phyloP scores from a whole-genome alignment of 2,113 vertebrate genomes.

The Grallaria varia region DNA sequence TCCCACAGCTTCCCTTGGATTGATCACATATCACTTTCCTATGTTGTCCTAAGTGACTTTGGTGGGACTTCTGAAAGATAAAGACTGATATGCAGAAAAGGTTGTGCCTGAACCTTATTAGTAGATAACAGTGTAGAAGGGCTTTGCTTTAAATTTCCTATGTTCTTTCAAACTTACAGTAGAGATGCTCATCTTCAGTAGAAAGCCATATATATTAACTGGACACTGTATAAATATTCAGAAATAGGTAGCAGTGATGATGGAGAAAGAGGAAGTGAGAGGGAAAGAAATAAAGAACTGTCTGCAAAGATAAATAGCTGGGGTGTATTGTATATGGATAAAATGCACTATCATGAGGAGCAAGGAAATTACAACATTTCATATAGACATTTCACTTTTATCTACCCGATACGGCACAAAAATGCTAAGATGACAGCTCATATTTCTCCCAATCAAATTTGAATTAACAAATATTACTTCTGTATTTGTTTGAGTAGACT shows the following conservation, averaged over 20 bases:
- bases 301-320: not conserved
- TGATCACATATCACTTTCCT: not conserved
- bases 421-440: not conserved
- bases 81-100: not conserved
- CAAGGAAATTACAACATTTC: not conserved
- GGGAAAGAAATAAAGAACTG: not conserved
- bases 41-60: not conserved
- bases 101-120: not conserved
- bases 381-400: not conserved
- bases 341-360: not conserved
- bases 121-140: not conserved
- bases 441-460: not conserved
- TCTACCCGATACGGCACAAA: not conserved
- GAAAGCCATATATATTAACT: not conserved
- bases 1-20: not conserved
- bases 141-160: not conserved
- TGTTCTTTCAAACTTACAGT: not conserved
- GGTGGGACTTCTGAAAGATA: not conserved
- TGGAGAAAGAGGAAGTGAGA: not conserved
- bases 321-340: not conserved
- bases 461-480: not conserved
- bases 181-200: accelerated
- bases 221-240: not conserved
- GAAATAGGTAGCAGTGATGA: not conserved
- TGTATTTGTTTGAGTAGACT: not conserved